phyloP scores from a whole-genome alignment of 2,888 invertebrate genomes.

The Chloromyia formosa region DNA sequence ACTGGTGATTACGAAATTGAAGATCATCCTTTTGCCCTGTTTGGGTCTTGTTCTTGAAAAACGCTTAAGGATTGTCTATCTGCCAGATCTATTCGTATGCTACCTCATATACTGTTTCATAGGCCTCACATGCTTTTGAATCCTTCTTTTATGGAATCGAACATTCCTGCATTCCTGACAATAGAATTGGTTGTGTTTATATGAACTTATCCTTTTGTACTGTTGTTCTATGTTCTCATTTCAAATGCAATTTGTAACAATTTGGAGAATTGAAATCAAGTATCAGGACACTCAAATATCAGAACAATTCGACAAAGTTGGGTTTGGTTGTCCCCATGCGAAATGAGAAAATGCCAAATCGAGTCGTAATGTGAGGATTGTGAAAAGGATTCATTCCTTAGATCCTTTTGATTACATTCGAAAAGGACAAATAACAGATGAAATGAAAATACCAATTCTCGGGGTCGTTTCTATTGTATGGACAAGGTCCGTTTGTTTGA shows the following conservation, averaged over 20 bases:
- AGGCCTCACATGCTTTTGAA: not conserved
- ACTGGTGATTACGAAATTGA: not conserved
- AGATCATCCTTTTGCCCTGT: constrained; percentile 7
- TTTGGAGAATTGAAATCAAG: not conserved
- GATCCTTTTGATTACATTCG: constrained; percentile 28
- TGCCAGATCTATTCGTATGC: constrained; percentile 12
- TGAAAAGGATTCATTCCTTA: constrained; percentile 15
- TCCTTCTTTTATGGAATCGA: not conserved
- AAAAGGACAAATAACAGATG: not conserved
- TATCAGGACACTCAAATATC: constrained; percentile 9
- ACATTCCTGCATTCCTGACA: not conserved
- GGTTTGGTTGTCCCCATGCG: not conserved
- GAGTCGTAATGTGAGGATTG: not conserved
- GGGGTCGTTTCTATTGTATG: not conserved
- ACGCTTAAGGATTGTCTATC: constrained; percentile 5
- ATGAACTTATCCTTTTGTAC: not conserved
- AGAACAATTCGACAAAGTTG: not conserved
- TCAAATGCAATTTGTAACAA: constrained; percentile 35
- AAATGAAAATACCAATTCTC: constrained; percentile 30
- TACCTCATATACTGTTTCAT: not conserved
- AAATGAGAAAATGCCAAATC: not conserved
- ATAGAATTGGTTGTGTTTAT: not conserved
- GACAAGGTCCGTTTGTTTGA: not conserved
- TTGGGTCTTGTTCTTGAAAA: not conserved
- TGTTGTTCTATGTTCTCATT: not conserved